These are phyloP conservation scores for Blomia tropicalis DNA, from an alignment of 2,888 invertebrate species.

Conservation along the genomic window DNA sequence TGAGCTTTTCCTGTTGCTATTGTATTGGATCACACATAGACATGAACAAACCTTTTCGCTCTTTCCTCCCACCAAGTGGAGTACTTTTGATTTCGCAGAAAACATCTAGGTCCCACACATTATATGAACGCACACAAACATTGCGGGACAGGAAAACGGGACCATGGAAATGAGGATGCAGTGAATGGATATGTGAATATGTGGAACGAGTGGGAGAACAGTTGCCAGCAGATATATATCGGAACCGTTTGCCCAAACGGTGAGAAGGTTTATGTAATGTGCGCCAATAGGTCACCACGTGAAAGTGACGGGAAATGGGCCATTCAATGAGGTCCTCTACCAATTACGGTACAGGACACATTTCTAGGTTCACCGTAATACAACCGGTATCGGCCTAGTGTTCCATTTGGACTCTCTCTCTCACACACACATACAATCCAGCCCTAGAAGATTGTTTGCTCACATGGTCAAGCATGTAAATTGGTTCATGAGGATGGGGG, in stretches of 20 bases:
- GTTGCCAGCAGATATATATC: background rate
- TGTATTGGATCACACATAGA: background rate
- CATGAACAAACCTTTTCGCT: background rate
- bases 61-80: slow-evolving; percentile 12
- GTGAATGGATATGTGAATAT: background rate
- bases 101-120: slow-evolving; percentile 5
- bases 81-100: slow-evolving; percentile 4
- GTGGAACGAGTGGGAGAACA: background rate
- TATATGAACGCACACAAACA: background rate
- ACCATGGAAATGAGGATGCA: background rate
- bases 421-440: too few relatives aligned
- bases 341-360: too few relatives aligned
- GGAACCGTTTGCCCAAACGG: background rate
- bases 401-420: too few relatives aligned
- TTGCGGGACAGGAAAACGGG: background rate
- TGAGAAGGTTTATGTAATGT: background rate
- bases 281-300: slow-evolving; percentile 10
- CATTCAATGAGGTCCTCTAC: too few relatives aligned
- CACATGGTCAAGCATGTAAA: too few relatives aligned
- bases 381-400: too few relatives aligned
- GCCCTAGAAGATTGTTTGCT: too few relatives aligned
- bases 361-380: too few relatives aligned
- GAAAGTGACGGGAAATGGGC: slow-evolving; percentile 13
- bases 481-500: too few relatives aligned
- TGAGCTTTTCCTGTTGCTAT: slow-evolving; percentile 7